These are phyloP conservation scores for Rhinella marina DNA, from an alignment of 2,797 vertebrate species.

Conservation along the genomic window DNA sequence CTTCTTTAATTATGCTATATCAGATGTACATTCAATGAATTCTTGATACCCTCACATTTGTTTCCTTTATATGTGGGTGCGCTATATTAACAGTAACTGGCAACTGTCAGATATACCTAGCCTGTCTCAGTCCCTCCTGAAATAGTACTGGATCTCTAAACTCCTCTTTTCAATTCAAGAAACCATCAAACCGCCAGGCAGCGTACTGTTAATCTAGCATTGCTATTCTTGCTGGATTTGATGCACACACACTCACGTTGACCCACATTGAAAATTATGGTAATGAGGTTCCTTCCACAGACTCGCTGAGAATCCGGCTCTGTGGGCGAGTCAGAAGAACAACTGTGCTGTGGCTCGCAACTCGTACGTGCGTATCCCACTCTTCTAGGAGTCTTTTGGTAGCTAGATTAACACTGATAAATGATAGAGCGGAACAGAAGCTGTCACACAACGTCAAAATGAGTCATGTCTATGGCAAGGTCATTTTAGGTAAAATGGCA, in stretches of 20 bases:
- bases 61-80: too few relatives aligned
- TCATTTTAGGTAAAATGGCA: conserved; percentile 17
- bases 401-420: background rate
- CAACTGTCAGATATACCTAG: too few relatives aligned
- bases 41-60: too few relatives aligned
- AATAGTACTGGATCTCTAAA: background rate
- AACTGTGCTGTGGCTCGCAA: conserved; percentile 1
- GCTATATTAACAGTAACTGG: too few relatives aligned
- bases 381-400: background rate
- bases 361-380: background rate
- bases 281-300: background rate
- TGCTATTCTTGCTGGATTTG: background rate
- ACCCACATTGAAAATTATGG: background rate
- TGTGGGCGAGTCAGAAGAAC: background rate
- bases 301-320: background rate
- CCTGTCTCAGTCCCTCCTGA: background rate
- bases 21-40: too few relatives aligned
- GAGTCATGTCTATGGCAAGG: conserved; percentile 15
- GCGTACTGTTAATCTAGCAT: background rate
- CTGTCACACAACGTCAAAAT: background rate
- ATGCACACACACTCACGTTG: background rate
- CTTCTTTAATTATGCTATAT: too few relatives aligned
- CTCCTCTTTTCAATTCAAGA: background rate
- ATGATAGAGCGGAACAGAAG: conserved; percentile 4
- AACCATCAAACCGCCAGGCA: background rate